Evolutionary conservation across 2,113 vertebrate species (phyloP).

Genomic region (Ciconia boyciana): DNA sequence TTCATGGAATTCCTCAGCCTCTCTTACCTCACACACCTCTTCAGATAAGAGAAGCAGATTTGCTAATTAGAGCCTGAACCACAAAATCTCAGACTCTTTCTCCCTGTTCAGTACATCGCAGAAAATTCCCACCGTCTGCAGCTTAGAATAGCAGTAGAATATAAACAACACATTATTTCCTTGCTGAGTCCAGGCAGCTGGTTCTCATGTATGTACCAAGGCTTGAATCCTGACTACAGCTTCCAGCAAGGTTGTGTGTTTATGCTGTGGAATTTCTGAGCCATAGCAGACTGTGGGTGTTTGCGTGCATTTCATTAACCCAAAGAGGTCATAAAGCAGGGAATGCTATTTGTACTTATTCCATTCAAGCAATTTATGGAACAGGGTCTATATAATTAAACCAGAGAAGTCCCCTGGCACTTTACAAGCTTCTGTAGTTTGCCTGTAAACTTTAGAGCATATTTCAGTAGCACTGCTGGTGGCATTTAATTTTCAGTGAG

Average conservation of each 20-base stretch:
- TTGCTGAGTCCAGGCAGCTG: neutral
- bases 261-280: slow-evolving; percentile 49
- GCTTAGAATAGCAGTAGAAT: neutral
- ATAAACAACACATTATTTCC: slow-evolving; percentile 32
- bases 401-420: slow-evolving; percentile 35
- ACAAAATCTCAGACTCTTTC: neutral
- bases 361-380: slow-evolving; percentile 46
- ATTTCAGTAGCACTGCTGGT: slow-evolving; percentile 48
- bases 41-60: neutral
- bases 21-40: neutral
- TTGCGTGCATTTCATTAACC: slow-evolving; percentile 60
- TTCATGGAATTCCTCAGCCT: neutral
- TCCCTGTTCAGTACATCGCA: neutral
- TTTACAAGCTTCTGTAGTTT: slow-evolving; percentile 35
- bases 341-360: slow-evolving; percentile 56
- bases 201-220: neutral
- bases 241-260: slow-evolving; percentile 41
- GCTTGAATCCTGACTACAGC: neutral
- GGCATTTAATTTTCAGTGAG: slow-evolving; percentile 50
- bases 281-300: slow-evolving; percentile 17
- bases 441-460: slow-evolving; percentile 46
- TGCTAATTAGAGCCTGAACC: neutral
- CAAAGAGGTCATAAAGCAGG: slow-evolving; percentile 29
- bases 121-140: neutral
- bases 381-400: slow-evolving; percentile 58